Evolutionary conservation across 2,888 invertebrate genomes (phyloP), one percentile per base, ranked within the genome.

Genomic region (Drosophila prostipennis): DNA sequence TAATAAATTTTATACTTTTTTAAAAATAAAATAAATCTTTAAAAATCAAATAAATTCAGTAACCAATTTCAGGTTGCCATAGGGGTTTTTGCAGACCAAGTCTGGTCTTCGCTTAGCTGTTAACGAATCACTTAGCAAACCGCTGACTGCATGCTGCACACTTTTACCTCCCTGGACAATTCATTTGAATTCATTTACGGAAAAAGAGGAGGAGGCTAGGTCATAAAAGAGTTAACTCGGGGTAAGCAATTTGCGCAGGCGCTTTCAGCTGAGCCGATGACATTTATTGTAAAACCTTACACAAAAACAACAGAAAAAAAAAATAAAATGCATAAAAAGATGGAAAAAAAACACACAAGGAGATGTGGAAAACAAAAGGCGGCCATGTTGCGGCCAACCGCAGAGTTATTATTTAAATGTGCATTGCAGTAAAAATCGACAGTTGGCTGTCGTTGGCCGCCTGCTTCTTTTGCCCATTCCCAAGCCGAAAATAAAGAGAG

Each of bases 351-450:
- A 55, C 19, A 49, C 1, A 43, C 10, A 55, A 37, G 29, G 59
- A 74, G 74, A 64, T 57, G 70, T 46, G 43, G 78, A 63, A 76
- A 78, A 80, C 78, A 86, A 81, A 84, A 85, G 82, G 64, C 82
- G 76, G 80, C 85, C 82, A 81, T 87, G 81, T 79, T 87, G 81
- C 74, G 81, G 87, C 81, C 74, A 87, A 87, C 85, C 89, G 78
- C 87, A 82, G 77, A 77, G 83, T 79, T 80, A 86, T 89, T 89
- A 89, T 89, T 88, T 89, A 89, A 87, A 87, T 86, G 86, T 89
- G 77, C 77, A 87, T 78, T 74, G 64, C 59, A 54, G 72, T 68
- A 63, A 75, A 80, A 80, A 89, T 85, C 84, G 84, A 85, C 84
- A 85, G 84, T 85, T 82, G 87, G 85, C 64, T 52, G 67, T 55